Conservation (phyloP, 2,797 vertebrate genomes). For the Malacoraja senta region DNA sequence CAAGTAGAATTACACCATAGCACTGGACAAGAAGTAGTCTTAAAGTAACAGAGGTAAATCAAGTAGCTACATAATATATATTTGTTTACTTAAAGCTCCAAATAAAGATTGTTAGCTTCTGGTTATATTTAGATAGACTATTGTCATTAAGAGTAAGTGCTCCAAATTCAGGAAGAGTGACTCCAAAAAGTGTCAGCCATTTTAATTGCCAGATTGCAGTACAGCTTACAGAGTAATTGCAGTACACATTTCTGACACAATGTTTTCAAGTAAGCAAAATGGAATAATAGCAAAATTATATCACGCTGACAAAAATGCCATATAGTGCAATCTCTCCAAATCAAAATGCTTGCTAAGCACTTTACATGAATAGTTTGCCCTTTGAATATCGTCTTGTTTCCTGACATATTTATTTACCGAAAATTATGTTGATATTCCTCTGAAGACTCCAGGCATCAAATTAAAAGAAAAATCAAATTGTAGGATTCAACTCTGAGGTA, state of each 20-base stretch:
- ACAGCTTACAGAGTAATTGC: not conserved
- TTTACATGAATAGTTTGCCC: not conserved
- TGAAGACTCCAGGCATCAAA: not conserved
- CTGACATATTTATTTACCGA: not conserved
- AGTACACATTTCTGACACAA: not conserved
- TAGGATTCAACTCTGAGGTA: not conserved
- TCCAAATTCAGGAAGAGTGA: not conserved
- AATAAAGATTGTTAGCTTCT: not conserved
- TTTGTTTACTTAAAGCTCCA: not conserved
- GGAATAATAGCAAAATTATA: not conserved
- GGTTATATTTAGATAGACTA: not conserved
- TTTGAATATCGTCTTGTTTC: not conserved
- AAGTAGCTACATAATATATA: not conserved
- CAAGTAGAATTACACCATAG: not conserved
- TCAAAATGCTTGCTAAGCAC: not conserved
- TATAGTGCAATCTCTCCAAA: not conserved
- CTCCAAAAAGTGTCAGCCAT: not conserved
- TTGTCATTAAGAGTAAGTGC: not conserved
- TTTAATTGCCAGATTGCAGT: not conserved
- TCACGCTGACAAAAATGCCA: not conserved
- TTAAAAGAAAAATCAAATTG: not conserved
- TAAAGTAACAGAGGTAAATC: not conserved
- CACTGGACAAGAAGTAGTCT: not conserved
- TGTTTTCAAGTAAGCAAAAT: not conserved
- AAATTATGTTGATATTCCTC: not conserved